phyloP scores from a whole-genome alignment of 35 echinoderm and acorn worm genomes.

The Lytechinus pictus region DNA sequence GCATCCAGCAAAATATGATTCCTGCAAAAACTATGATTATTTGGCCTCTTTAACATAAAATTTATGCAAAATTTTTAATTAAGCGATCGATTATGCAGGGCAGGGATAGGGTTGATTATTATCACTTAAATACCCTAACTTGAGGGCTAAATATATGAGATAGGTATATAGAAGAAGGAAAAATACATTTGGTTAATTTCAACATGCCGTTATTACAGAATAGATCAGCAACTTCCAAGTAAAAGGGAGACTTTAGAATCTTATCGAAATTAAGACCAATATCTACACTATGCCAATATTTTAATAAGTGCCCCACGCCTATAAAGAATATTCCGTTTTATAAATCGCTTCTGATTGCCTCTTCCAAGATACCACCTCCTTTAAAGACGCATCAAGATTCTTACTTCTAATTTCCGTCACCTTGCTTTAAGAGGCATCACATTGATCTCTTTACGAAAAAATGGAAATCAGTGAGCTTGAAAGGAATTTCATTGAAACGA shows the following conservation, averaged over 20 bases:
- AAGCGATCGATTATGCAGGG: too few relatives aligned
- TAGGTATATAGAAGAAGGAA: background rate
- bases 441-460: too few relatives aligned
- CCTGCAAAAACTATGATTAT: too few relatives aligned
- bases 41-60: too few relatives aligned
- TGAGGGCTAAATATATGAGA: background rate
- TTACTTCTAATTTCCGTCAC: background rate
- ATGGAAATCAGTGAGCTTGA: background rate
- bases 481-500: background rate
- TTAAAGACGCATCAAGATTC: background rate
- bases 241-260: background rate
- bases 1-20: too few relatives aligned
- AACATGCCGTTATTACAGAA: background rate
- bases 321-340: background rate
- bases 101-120: too few relatives aligned
- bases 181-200: background rate
- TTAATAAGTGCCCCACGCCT: background rate
- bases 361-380: background rate
- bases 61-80: too few relatives aligned
- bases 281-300: background rate
- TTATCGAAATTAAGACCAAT: background rate
- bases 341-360: background rate
- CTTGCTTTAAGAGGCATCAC: background rate
- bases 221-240: background rate
- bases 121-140: too few relatives aligned